Base-by-base conservation (phyloP, 2,888 invertebrate genomes). In the Tenthredo distinguenda region DNA sequence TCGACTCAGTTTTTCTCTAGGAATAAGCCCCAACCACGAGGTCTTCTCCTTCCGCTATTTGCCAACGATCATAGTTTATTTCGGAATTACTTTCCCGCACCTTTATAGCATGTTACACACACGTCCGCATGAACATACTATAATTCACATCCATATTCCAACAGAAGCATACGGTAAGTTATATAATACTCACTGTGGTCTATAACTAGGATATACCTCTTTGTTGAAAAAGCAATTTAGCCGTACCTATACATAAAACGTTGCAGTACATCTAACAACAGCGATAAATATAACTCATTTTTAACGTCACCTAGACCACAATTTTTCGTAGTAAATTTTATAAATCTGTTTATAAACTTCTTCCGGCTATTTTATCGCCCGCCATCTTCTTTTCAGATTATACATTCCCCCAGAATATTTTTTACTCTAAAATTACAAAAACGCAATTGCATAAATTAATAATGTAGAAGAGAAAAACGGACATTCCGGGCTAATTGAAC, bases 251-350 rank as follows among this genome's bases (percentile, higher is more conserved):
- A 40, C 72, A 43, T 72, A 43, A 72, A 72, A 72, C 72, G 40
- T 2, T 18, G 72, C 31, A 65, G 65, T 62, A 81, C 21, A 62
- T 50, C 58, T 58, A 81, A 62, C 79, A 81, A 81, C 79, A 81
- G 79, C 79, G 21, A 81, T 81, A 62, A 81, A 62, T 81, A 81
- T 81, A 62, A 81, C n/a, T 81, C 79, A 81, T 81, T 81, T 77
- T 81, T 81, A 81, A 81, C 50, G 58, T 81, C 31, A 37, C 79
- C 37, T 62, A 58, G 37, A 43, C 72, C 12, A 72, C 40, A 18
- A 34, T 68, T 68, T 68, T 68, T 68, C 34, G 68, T 34, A 68
- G 34, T 34, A 68, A 68, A 26, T 68, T 68, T 68, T 68, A 4
- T 34, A 68, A 68, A 68, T 26, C 68, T 62, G 62, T 62, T 26